A percentile compares a stretch with the other conserved stretches of the same genome.
These are phyloP conservation scores for Lordiphosa andalusiaca DNA, from an alignment of 2,888 invertebrate species.

Conservation along the genomic window DNA sequence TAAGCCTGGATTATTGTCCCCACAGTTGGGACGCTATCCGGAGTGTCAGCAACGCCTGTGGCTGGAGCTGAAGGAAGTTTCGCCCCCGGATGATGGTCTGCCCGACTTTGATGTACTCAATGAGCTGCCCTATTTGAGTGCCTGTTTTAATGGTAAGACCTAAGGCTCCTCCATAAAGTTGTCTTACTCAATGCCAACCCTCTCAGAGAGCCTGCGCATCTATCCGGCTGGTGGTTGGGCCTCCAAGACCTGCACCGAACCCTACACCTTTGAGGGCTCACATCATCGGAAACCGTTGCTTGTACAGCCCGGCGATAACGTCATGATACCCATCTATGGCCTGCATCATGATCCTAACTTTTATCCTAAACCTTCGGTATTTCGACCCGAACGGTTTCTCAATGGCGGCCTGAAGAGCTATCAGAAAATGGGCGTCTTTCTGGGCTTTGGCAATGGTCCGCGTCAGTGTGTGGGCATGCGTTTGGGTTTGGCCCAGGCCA, in stretches of 20 bases:
- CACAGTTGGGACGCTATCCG: constrained; percentile 69
- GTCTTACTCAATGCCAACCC: too few species aligned
- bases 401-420: constrained; percentile 72
- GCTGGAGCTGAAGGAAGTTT: constrained; percentile 54
- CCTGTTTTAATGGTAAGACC: constrained; percentile 75
- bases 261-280: constrained; percentile 56
- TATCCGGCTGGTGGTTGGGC: constrained; percentile 71
- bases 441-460: constrained; percentile 79
- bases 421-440: constrained; percentile 75
- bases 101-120: constrained; percentile 70
- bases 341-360: constrained; percentile 75
- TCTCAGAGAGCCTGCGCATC: constrained; percentile 72
- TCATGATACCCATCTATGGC: constrained; percentile 73
- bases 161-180: not conserved
- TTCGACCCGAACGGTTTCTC: constrained; percentile 77
- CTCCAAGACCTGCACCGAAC: constrained; percentile 72
- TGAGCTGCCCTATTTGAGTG: constrained; percentile 77
- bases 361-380: constrained; percentile 69
- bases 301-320: constrained; percentile 60
- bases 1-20: not conserved
- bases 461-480: constrained; percentile 77
- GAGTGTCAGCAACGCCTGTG: constrained; percentile 67
- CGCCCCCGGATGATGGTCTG: constrained; percentile 38
- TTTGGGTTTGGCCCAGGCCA: constrained; percentile 71
- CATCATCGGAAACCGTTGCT: constrained; percentile 52